Base-by-base conservation (phyloP, 2,888 invertebrate genomes). In the Coleophora flavipennella region DNA sequence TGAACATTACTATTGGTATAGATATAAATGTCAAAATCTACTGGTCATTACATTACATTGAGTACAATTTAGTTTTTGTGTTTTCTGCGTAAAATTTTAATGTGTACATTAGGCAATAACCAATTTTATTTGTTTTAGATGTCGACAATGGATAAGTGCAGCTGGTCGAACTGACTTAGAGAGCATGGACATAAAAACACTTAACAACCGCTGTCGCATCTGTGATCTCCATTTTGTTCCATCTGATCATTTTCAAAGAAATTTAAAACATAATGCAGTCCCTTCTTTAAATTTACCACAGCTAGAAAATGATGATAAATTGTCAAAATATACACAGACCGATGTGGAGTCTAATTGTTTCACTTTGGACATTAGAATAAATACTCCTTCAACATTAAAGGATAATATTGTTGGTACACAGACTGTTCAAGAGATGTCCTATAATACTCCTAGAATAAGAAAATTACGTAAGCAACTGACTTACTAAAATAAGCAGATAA, bases 281-380 rank as follows among this genome's bases (percentile, higher is more conserved):
- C 38, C 38, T 9, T 28, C 29, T 3, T 20, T 34, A 11, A 27
- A 33, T 8, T 29, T 39, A 13, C 12, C 29, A 12, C 33, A 1
- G 8, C 8, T 13, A 29, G 13, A 29, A 9, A 29, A 8, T 26
- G 7, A 12, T 8, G 20, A 20, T 6, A 20, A 20, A 20, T 8
- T n/a, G 10, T 3, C 12, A n/a, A 39, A 39, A 39, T 11, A 13
- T 3, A 39, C 39, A 10, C 35, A 39, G 13, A 39, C 39, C 3
- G 35, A 31, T 2, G 11, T 32, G n/a, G 13, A 31, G 1, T 31
- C 11, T 20, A 31, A 13, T 25, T 20, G 8, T 29, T n/a, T n/a
- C n/a, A n/a, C n/a, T n/a, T n/a, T n/a, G n/a, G n/a, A n/a, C n/a
- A n/a, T n/a, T n/a, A n/a, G n/a, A n/a, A n/a, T 31, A 32, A 31